Conservation (phyloP, 2,797 vertebrate genomes). For the Threskiornis aethiopicus region DNA sequence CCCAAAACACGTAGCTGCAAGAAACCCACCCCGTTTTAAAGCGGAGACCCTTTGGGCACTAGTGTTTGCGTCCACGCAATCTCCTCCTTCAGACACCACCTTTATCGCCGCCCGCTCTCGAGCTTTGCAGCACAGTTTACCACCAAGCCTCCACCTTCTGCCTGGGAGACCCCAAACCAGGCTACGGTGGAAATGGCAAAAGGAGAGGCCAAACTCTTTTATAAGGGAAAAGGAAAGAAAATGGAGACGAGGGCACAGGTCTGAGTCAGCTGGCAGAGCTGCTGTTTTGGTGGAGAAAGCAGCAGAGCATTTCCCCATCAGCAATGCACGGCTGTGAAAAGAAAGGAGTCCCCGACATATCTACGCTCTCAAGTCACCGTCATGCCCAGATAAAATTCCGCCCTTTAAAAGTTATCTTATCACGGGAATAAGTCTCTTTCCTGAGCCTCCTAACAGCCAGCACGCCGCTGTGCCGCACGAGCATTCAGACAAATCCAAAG, state of each 20-base stretch:
- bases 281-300: neutral
- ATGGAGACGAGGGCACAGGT: neutral
- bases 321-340: neutral
- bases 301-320: neutral
- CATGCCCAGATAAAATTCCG: neutral
- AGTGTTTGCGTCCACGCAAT: accelerated
- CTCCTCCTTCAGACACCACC: neutral
- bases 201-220: neutral
- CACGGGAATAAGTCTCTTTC: neutral
- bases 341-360: neutral
- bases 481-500: neutral
- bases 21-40: neutral
- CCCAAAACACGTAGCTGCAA: neutral
- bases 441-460: neutral
- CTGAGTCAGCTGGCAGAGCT: neutral
- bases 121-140: neutral
- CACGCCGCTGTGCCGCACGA: neutral
- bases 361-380: neutral
- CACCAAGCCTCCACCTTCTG: neutral
- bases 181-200: accelerated
- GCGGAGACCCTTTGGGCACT: neutral
- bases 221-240: neutral
- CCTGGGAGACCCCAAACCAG: neutral
- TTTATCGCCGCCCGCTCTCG: neutral
- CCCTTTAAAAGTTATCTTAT: neutral